Conservation (phyloP, 2,113 vertebrate genomes). For the Fulmarus glacialis region DNA sequence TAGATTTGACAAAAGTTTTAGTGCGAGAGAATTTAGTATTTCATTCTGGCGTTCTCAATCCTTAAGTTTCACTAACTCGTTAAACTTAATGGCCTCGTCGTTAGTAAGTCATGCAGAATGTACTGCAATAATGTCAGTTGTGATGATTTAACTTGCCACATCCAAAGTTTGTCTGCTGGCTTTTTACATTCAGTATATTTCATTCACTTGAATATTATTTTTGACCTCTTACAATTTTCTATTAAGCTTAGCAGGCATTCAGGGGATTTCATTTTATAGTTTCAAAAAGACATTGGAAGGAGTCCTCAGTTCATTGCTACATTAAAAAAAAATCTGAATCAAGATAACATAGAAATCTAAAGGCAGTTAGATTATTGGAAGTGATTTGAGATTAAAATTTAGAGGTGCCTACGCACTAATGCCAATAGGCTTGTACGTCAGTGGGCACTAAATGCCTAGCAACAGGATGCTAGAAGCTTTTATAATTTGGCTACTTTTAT, state of each 20-base stretch:
- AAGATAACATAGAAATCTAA: neutral
- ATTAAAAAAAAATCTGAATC: neutral
- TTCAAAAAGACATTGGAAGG: neutral
- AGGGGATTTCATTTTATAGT: neutral
- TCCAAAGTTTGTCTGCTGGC: neutral
- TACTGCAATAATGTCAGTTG: neutral
- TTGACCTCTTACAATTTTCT: neutral
- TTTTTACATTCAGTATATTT: neutral
- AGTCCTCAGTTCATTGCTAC: neutral
- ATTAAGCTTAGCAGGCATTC: neutral
- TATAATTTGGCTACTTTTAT: neutral
- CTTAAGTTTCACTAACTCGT: neutral
- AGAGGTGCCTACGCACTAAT: neutral
- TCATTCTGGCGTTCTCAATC: neutral
- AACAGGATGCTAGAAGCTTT: neutral
- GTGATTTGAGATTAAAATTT: neutral
- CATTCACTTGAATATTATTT: neutral
- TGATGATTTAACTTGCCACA: neutral
- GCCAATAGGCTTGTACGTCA: rapidly evolving
- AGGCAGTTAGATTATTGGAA: neutral
- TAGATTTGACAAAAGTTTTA: neutral
- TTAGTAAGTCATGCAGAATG: neutral
- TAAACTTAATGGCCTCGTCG: neutral
- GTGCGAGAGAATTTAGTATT: neutral
- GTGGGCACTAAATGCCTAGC: neutral